Conservation (phyloP, 53 echinoderm and acorn worm genomes). For the Echinometra lucunter region DNA sequence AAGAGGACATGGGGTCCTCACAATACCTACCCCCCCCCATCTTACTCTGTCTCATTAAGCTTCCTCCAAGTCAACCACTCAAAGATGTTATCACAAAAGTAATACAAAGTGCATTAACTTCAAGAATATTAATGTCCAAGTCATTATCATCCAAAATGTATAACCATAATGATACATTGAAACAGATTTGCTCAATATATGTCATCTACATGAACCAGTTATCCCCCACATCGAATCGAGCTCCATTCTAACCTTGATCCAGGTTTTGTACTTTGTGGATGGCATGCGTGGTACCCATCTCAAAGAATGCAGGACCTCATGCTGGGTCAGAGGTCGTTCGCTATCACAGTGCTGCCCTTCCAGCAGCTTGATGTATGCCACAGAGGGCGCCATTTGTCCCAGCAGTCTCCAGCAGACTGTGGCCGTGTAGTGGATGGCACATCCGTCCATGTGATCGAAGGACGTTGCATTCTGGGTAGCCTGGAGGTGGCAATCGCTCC, state of each 20-base stretch:
- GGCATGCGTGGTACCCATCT: slow-evolving; percentile 96
- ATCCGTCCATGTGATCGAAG: slow-evolving; percentile 75
- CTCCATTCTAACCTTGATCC: slow-evolving; percentile 85
- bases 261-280: slow-evolving; percentile 79
- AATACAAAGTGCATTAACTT: too few species aligned
- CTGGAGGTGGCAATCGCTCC: slow-evolving; percentile 80
- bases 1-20: too few species aligned
- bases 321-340: slow-evolving; percentile 83
- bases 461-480: slow-evolving; percentile 54
- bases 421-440: slow-evolving; percentile 89
- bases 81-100: too few species aligned
- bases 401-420: slow-evolving; percentile 91
- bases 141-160: too few species aligned
- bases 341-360: slow-evolving; percentile 89
- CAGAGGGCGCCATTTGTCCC: slow-evolving; percentile 92
- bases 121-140: too few species aligned
- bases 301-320: slow-evolving; percentile 91
- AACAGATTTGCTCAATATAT: too few species aligned
- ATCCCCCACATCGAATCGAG: not conserved
- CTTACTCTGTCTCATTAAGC: too few species aligned
- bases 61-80: too few species aligned
- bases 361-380: slow-evolving; percentile 93
- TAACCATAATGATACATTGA: too few species aligned
- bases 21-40: too few species aligned
- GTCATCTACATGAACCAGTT: too few species aligned